Percentiles rank a stretch among this genome's conserved stretches.
These are phyloP conservation scores for Caenorhabditis drosophilae DNA, from an alignment of 2,888 invertebrate genomes.

Conservation along the genomic window DNA sequence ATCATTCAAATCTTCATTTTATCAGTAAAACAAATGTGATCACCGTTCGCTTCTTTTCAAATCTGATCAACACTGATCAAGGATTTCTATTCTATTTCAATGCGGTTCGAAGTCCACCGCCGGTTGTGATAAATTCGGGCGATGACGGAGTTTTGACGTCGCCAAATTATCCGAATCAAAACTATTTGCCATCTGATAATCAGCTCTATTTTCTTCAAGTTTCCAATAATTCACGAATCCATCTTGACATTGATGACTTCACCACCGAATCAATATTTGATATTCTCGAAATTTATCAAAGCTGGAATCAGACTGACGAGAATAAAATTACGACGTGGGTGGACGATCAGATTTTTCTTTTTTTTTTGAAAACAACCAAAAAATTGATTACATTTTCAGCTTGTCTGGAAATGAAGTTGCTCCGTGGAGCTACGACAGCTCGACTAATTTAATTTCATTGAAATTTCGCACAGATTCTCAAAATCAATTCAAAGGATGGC, in stretches of 20 bases:
- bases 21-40: not conserved
- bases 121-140: not conserved
- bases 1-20: not conserved
- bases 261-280: not conserved
- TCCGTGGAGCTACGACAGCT: not conserved
- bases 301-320: not conserved
- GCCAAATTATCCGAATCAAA: not conserved
- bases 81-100: not conserved
- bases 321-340: too few species aligned
- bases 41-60: not conserved
- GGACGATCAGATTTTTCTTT: too few species aligned
- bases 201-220: not conserved
- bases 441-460: not conserved
- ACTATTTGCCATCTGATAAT: not conserved
- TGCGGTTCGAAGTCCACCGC: not conserved
- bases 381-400: not conserved
- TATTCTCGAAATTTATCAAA: not conserved
- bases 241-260: not conserved
- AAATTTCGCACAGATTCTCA: not conserved
- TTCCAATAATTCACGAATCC: not conserved
- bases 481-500: not conserved
- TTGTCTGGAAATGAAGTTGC: not conserved
- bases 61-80: not conserved
- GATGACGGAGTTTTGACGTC: not conserved
- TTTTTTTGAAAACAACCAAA: not conserved